Base-by-base conservation (phyloP, 2,797 vertebrate species). In the Silurus aristotelis region DNA sequence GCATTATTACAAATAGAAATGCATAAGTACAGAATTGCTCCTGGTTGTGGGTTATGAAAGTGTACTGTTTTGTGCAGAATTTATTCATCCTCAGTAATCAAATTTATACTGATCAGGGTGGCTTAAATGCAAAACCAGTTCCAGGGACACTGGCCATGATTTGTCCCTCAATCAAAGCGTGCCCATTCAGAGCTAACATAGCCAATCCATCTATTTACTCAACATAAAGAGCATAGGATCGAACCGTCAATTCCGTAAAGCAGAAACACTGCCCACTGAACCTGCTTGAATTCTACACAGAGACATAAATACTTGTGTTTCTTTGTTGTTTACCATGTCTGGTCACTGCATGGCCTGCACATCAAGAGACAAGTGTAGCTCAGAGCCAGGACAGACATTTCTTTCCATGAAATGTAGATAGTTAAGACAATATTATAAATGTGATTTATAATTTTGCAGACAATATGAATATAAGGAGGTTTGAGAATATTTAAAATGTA, bases 51-150 rank as follows among this genome's bases (percentile, higher is more conserved):
- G 31, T 15, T 80, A 22, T 20, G 8, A 43, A 60, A 13, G 5
- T 43, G 31, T 79, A n/a, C 20, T 79, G 43, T 64, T 66, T 80
- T 52, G 22, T 80, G 78, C 43, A 80, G n/a, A 80, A 63, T 78
- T 38, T 9, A 43, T 43, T 13, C 3, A 38, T 79, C 31, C 46
- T 43, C 31, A 22, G 56, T 61, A 61, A 78, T 61, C 2, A 63
- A 5, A n/a, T 61, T 76, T 78, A 61, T 56, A 78, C 56, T 61
- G 22, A 78, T 63, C 38, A 19, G 38, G 22, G 38, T 79, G 13
- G n/a, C 22, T 48, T 79, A 46, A 58, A 43, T 79, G 19, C 76
- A 80, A 43, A 80, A 80, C 22, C 38, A 46, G 25, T 80, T 64
- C 38, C 43, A 48, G 78, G 22, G 52, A 20, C 79, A 67, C 9